These are phyloP conservation scores for Thymelicus sylvestris DNA, from an alignment of 2,888 invertebrate species.

Conservation along the genomic window DNA sequence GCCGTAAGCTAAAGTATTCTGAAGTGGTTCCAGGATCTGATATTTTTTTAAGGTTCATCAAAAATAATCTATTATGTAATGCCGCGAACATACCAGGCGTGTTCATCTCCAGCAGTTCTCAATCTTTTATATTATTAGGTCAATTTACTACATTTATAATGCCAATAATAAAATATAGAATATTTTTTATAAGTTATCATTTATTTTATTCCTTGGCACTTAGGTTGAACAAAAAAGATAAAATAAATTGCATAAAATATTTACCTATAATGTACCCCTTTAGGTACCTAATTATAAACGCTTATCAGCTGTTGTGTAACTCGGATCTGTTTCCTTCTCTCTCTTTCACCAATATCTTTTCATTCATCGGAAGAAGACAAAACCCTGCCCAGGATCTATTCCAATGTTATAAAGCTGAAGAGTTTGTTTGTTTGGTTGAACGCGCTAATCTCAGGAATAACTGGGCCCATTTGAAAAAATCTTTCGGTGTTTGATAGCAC, in stretches of 20 bases:
- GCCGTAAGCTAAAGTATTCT: conserved; percentile 25
- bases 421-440: conserved; percentile 2
- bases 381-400: conserved; percentile 25
- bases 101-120: conserved; percentile 26
- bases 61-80: neutral
- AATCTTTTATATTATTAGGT: conserved; percentile 26
- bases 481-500: neutral
- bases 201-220: conserved; percentile 10
- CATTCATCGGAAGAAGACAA: conserved; percentile 25
- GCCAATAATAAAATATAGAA: conserved; percentile 19
- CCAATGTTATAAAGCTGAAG: conserved; percentile 18
- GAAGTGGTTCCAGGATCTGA: conserved; percentile 26
- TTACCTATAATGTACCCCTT: conserved; percentile 13
- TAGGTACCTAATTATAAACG: neutral
- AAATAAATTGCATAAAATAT: conserved; percentile 26
- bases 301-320: conserved; percentile 5
- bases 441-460: neutral
- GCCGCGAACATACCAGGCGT: conserved; percentile 24
- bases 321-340: conserved; percentile 26
- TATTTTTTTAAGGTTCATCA: conserved; percentile 26
- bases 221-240: conserved; percentile 24
- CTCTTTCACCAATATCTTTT: conserved; percentile 26
- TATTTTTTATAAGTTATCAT: conserved; percentile 18
- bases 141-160: conserved; percentile 26
- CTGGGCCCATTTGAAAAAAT: neutral